A percentile compares a stretch with the other conserved stretches of the same genome.
Conservation (phyloP, 2,113 vertebrate genomes). For the Petrocephalus zakoni region DNA sequence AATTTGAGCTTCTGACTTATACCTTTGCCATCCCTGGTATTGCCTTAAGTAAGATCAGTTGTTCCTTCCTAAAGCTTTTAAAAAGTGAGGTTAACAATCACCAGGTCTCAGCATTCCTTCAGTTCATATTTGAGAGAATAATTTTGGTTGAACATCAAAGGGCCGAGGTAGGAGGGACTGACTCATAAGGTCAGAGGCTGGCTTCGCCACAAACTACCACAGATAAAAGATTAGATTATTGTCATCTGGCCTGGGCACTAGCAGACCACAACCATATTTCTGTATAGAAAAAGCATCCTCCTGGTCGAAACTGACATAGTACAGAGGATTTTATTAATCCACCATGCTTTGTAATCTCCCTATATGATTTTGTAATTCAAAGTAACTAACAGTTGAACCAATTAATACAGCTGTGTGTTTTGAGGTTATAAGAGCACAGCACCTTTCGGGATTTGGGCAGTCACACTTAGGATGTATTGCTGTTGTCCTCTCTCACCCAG, state of each 20-base stretch:
- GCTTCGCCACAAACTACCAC: neutral
- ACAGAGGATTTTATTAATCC: neutral
- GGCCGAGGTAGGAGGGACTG: neutral
- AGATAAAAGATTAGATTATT: neutral
- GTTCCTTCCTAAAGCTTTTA: neutral
- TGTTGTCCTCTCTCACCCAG: neutral
- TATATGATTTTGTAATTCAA: neutral
- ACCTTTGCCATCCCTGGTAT: neutral
- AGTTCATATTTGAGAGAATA: neutral
- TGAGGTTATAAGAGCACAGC: neutral
- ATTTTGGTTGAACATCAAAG: neutral
- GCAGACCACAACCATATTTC: neutral
- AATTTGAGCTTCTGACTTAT: neutral
- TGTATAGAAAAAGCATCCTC: neutral
- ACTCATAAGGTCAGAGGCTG: neutral
- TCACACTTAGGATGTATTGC: neutral
- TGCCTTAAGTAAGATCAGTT: neutral
- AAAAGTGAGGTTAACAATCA: neutral
- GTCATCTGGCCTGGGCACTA: neutral
- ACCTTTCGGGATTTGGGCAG: neutral
- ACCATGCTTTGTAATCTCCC: neutral
- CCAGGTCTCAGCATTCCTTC: neutral
- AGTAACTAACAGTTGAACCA: neutral
- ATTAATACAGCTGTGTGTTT: neutral
- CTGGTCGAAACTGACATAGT: neutral